Conservation (phyloP, 2,797 vertebrate species). For the Microctenopoma steveboyesi region DNA sequence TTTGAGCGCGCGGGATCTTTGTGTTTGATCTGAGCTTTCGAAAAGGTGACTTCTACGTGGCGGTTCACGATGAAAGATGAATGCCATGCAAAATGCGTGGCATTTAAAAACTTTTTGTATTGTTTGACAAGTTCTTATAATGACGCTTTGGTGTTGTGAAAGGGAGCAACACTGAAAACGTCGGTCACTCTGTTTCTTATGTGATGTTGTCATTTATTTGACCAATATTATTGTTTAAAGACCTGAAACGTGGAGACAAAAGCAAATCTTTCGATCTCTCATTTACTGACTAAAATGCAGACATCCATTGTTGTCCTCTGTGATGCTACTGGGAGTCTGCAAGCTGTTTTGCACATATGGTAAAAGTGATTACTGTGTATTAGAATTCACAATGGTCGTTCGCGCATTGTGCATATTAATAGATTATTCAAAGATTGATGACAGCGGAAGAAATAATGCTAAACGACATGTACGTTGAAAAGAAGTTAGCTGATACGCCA, state of each 20-base stretch:
- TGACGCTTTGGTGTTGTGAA: constrained; percentile 14
- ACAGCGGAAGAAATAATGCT: constrained; percentile 42
- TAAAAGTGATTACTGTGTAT: constrained; percentile 75
- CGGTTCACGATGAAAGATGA: no score
- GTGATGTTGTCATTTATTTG: neutral
- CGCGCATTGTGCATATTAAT: constrained; percentile 62
- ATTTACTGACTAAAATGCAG: constrained; percentile 53
- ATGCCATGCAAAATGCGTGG: constrained; percentile 4
- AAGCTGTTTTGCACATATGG: constrained; percentile 79
- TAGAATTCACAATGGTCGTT: constrained; percentile 68
- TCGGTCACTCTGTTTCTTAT: constrained; percentile 19
- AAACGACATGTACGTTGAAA: constrained; percentile 41
- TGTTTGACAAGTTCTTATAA: constrained; percentile 20
- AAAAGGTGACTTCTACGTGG: no score
- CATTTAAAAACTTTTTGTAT: neutral
- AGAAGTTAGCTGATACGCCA: constrained; percentile 29
- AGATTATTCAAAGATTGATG: constrained; percentile 68
- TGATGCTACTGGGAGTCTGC: constrained; percentile 62
- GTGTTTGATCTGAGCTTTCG: no score
- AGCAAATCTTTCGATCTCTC: constrained; percentile 22
- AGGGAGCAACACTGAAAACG: constrained; percentile 12
- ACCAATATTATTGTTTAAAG: constrained; percentile 9
- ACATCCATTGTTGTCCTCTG: constrained; percentile 48
- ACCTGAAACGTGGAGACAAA: constrained; percentile 15
- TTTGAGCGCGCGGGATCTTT: no score